Base-by-base conservation (phyloP, 2,797 vertebrate genomes). In the Xenops minutus region DNA sequence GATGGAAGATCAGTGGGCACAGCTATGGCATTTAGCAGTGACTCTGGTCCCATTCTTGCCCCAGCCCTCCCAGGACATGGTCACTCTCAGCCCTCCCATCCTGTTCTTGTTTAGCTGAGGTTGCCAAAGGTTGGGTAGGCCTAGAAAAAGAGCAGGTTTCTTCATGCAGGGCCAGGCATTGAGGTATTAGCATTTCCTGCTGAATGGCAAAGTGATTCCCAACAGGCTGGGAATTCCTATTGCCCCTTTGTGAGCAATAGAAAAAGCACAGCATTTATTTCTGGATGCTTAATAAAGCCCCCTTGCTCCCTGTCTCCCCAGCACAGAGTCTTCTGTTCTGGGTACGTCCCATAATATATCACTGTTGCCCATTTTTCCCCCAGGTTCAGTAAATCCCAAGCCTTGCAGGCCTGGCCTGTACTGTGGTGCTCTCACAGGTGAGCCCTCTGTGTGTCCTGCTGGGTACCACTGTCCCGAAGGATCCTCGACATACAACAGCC, bases 391-490 rank as follows among this genome's bases (percentile, higher is more conserved):
- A 26, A 93, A 94, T 73, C 99, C 99, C 96, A 97, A 82, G 52
- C 83, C 92, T 12, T 99, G 99, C 96, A 98, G 97, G 93, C 97
- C 98, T 19, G 99, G 99, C 10, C 98, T 97, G 2, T 99, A 98
- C 96, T 99, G 99, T 8, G 94, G 94, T 41, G 96, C 98, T 37
- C 97, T 64, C 89, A 99, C 99, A 54, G 98, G 98, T 22, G 82
- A 98, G 36, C 98, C 99, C 30, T 92, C 94, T 0, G 32, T 96
- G 19, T 99, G 99, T 79, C 99, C 99, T 26, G 97, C 97, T 61
- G 99, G 99, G 17, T 99, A 98, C 95, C 95, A 97, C 92, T 99
- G 99, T 75, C 98, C 99, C 0, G 97, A 97, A 69, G 98, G 99
- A 29, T 99, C 99, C 2, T 88, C 97, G 9, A 98, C 98, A 2